Evolutionary conservation across 2,888 invertebrate genomes (phyloP).

Genomic region (Agrotis ipsilon): DNA sequence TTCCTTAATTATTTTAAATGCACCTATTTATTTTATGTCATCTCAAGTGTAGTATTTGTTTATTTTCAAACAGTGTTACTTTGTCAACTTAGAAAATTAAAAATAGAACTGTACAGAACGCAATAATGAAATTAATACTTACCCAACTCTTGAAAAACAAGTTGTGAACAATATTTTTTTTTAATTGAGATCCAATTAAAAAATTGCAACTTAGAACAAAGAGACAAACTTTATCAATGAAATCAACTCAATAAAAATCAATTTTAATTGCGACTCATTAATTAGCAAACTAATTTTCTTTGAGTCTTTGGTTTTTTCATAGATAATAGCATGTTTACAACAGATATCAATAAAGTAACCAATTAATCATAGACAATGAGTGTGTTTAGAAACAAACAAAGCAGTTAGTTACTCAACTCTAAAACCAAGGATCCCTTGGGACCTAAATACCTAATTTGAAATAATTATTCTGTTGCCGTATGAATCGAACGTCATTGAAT

Average conservation of each 20-base stretch:
- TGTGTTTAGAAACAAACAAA: slow-evolving; percentile 33
- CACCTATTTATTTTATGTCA: slow-evolving; percentile 39
- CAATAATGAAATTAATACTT: not conserved
- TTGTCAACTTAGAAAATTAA: not conserved
- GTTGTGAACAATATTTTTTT: too few species aligned
- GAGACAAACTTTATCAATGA: not conserved
- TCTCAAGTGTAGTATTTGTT: slow-evolving; percentile 6
- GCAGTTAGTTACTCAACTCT: slow-evolving; percentile 24
- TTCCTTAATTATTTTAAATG: slow-evolving; percentile 41
- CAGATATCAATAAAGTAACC: slow-evolving; percentile 1
- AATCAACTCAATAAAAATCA: not conserved
- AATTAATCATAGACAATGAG: slow-evolving; percentile 27
- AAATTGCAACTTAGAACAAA: not conserved
- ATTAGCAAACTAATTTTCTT: not conserved
- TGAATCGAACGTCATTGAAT: slow-evolving; percentile 36
- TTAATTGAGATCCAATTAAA: not conserved
- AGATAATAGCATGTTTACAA: slow-evolving; percentile 1
- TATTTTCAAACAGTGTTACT: not conserved
- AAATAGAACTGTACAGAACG: not conserved
- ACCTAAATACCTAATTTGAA: slow-evolving; percentile 38
- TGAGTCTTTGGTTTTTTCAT: not conserved
- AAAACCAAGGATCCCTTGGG: slow-evolving; percentile 44
- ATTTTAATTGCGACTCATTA: not conserved
- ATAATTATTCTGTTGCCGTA: slow-evolving; percentile 46
- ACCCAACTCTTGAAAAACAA: not conserved